phyloP scores from a whole-genome alignment of 2,797 vertebrate species.

The Anguilla megastoma region DNA sequence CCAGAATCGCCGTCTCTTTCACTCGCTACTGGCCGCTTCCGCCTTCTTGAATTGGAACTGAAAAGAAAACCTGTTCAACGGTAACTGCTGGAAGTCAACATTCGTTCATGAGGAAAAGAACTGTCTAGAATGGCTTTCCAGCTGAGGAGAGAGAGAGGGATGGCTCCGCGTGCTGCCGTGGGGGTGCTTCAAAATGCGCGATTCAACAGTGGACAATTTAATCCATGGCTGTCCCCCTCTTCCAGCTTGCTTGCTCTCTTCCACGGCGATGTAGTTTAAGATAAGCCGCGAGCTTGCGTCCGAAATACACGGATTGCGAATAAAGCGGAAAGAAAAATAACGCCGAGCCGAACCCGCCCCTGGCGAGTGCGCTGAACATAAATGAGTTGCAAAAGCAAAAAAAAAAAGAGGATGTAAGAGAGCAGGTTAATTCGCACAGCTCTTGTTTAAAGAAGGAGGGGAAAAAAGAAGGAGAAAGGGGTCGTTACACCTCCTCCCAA shows the following conservation, averaged over 20 bases:
- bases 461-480: slow-evolving; percentile 10
- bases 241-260: not conserved
- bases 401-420: slow-evolving; percentile 9
- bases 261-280: not conserved
- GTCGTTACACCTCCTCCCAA: not conserved
- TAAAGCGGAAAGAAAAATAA: not conserved
- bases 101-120: slow-evolving; percentile 20
- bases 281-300: not conserved
- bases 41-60: not conserved
- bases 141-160: not conserved
- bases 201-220: slow-evolving; percentile 12
- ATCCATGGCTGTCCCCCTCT: not conserved
- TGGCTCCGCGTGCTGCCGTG: not conserved
- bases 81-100: not conserved
- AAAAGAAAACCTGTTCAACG: not conserved
- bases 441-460: slow-evolving; percentile 27
- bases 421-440: slow-evolving; percentile 25
- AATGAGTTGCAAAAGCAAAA: slow-evolving; percentile 25
- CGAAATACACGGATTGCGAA: not conserved
- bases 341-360: not conserved
- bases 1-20: slow-evolving; percentile 27
- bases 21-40: slow-evolving; percentile 4
- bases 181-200: not conserved
- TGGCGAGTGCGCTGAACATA: not conserved
- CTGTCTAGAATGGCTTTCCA: not conserved